Base-by-base conservation (phyloP, 2,888 invertebrate genomes). In the Lepidocyrtinus sp. region DNA sequence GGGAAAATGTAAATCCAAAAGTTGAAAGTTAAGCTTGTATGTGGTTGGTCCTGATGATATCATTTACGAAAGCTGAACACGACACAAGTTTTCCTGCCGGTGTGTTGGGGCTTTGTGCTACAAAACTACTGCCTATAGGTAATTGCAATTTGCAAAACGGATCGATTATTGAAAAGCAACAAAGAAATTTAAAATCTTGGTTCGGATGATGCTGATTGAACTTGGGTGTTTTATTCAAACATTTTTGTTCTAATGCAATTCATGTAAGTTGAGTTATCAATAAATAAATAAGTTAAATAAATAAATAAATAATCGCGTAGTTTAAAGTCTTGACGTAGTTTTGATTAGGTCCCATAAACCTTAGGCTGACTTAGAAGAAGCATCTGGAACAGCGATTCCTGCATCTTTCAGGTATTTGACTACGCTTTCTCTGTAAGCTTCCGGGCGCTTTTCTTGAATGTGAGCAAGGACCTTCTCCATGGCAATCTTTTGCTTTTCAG, bases 391-490 rank as follows among this genome's bases (percentile, higher is more conserved):
- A 1, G 62, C 62, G 22, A 82, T 79, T 50, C 79, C 82, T 69
- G 75, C 71, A 3, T 82, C 82, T 50, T 76, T 79, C 46, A 80
- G 59, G 72, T 81, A 83, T 22, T 83, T 83, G 75, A 36, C 63
- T 22, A 83, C 64, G 22, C 55, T 72, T 19, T 74, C 75, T 25
- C 73, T 69, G 75, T 69, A 83, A 9, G 73, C 75, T 55, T 83
- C 83, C 17, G 77, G 83, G 5, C 81, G 74, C 55, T 78, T 81
- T 45, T 81, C 81, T 69, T 83, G 81, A 17, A 83, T 70, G 68
- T 77, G 71, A 27, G 71, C 24, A 24, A 83, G 50, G 62, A 83
- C 67, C 65, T 75, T 83, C 19, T 77, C 25, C 76, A 82, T 80
- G 25, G 55, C 80, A 0, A 70, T 17, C 50, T 77, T 59, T 78